Evolutionary conservation across 2,113 vertebrate species (phyloP).

Genomic region (Cairina moschata): DNA sequence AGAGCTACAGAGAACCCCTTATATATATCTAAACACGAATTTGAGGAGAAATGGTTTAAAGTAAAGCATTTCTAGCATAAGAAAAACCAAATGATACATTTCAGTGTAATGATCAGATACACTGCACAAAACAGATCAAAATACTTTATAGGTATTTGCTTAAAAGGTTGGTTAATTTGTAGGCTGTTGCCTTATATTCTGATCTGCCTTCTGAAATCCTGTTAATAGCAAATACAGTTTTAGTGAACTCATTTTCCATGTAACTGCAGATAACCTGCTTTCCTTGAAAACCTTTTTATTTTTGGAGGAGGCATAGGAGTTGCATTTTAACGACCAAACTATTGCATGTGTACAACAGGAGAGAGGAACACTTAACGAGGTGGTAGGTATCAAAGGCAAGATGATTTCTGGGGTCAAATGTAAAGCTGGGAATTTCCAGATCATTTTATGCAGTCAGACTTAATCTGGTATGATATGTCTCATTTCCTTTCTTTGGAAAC

Average conservation of each 20-base stretch:
- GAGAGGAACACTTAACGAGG: background rate
- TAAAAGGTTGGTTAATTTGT: background rate
- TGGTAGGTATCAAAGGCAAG: background rate
- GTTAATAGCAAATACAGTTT: background rate
- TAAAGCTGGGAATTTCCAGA: constrained; percentile 4
- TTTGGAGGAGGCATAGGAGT: background rate
- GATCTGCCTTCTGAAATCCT: background rate
- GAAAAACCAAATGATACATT: background rate
- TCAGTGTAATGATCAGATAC: background rate
- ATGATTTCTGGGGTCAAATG: background rate
- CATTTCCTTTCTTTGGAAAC: background rate
- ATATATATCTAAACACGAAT: background rate
- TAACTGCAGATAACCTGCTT: background rate
- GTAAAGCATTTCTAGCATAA: background rate
- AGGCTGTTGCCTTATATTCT: background rate
- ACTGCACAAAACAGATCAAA: background rate
- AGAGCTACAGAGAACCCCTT: background rate
- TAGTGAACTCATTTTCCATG: background rate
- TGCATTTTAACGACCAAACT: background rate
- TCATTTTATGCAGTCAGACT: background rate
- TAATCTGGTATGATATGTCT: constrained; percentile 28
- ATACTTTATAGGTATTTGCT: background rate
- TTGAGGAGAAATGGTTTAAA: background rate
- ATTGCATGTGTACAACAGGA: background rate
- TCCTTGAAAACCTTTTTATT: background rate